These are phyloP conservation scores for Goniozus legneri DNA, from an alignment of 1,140 invertebrate species.

Conservation along the genomic window DNA sequence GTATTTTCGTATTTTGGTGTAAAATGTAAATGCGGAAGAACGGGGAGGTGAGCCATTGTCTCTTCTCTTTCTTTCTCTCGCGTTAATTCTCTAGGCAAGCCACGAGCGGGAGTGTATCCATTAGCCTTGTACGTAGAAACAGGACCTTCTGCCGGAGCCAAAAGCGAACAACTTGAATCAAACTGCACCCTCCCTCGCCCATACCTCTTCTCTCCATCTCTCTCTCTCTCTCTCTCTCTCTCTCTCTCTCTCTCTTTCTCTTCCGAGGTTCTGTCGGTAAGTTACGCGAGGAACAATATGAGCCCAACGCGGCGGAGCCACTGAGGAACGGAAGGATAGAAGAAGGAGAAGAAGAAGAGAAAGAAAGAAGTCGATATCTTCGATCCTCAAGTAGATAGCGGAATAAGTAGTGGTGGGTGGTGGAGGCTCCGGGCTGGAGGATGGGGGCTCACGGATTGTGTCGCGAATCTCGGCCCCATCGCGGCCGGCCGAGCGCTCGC, in stretches of 20 bases:
- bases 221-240: neutral
- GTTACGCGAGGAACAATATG: constrained; percentile 52
- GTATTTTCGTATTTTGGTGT: too few relatives aligned
- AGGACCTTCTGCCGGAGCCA: too few relatives aligned
- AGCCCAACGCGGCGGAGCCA: constrained; percentile 30
- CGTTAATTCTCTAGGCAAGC: too few relatives aligned
- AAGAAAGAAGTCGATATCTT: constrained; percentile 35
- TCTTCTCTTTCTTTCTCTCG: too few relatives aligned
- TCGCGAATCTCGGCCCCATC: constrained; percentile 15
- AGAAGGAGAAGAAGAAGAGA: neutral
- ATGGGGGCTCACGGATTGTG: constrained; percentile 30
- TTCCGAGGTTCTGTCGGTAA: too few relatives aligned
- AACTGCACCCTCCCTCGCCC: too few relatives aligned
- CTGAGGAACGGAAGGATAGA: constrained; percentile 6
- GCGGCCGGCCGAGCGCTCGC: constrained; percentile 8
- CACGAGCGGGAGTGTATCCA: too few relatives aligned
- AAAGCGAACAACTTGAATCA: too few relatives aligned
- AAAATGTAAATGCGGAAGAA: too few relatives aligned
- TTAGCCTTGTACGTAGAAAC: too few relatives aligned
- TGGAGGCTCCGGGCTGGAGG: neutral
- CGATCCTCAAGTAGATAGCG: constrained; percentile 48
- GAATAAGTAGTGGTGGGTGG: constrained; percentile 13
- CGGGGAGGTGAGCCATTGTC: too few relatives aligned
- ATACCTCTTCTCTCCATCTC: too few relatives aligned
- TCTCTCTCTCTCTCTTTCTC: constrained; percentile 1